These are phyloP conservation scores for Myotis lucifugus DNA, from an alignment of 2,113 vertebrate species.

Conservation along the genomic window DNA sequence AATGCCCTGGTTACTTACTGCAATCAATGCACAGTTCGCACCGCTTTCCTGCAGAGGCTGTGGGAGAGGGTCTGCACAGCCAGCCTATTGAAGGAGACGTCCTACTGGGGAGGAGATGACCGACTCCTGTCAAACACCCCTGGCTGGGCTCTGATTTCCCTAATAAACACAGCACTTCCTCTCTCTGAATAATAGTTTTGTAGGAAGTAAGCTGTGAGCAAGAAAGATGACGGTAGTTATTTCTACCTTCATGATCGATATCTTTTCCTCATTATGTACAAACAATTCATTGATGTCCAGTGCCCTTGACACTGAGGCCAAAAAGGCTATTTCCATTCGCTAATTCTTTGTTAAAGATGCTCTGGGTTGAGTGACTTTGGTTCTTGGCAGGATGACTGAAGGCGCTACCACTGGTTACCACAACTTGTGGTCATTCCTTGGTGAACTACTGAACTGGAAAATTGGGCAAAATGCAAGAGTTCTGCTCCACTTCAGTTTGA, in stretches of 20 bases:
- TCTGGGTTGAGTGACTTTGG: neutral
- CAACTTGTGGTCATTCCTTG: slow-evolving; percentile 79
- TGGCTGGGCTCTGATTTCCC: slow-evolving; percentile 72
- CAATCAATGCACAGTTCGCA: slow-evolving; percentile 66
- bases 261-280: neutral
- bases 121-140: slow-evolving; percentile 57
- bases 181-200: slow-evolving; percentile 38
- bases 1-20: slow-evolving; percentile 48
- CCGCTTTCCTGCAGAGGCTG: slow-evolving; percentile 37
- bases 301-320: neutral
- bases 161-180: slow-evolving; percentile 68
- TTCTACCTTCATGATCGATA: neutral
- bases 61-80: slow-evolving; percentile 23
- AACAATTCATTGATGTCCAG: neutral
- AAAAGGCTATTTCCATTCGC: neutral
- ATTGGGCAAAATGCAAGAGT: slow-evolving; percentile 71
- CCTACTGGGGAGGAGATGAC: slow-evolving; percentile 75
- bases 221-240: neutral
- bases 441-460: slow-evolving; percentile 77
- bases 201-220: neutral
- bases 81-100: slow-evolving; percentile 37
- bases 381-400: slow-evolving; percentile 65
- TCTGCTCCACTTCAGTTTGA: slow-evolving; percentile 78
- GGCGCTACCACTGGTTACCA: slow-evolving; percentile 58
- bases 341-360: neutral